Conservation (phyloP, 2,113 vertebrate genomes). For the Tupaia chinensis region DNA sequence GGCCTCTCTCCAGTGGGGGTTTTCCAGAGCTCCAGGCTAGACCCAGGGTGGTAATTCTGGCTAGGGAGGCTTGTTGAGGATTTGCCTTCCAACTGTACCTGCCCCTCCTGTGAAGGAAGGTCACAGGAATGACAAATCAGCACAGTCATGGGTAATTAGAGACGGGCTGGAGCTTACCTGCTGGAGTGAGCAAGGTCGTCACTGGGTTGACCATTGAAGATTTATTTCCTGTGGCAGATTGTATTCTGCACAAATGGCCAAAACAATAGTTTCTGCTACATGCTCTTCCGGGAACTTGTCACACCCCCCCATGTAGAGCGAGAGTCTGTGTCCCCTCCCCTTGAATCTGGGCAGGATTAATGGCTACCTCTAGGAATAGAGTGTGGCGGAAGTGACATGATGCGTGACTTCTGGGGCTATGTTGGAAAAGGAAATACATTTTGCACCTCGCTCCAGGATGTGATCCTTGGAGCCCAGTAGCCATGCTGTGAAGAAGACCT, state of each 20-base stretch:
- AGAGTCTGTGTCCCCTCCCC: neutral
- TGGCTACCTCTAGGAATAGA: neutral
- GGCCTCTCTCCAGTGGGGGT: neutral
- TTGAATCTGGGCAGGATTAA: neutral
- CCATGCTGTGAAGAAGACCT: neutral
- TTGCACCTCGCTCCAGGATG: neutral
- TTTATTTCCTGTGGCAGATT: slow-evolving; percentile 76
- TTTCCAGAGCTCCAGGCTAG: slow-evolving; percentile 13
- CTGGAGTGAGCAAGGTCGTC: slow-evolving; percentile 70
- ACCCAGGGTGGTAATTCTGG: slow-evolving; percentile 1
- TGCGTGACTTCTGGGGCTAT: neutral
- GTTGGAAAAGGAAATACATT: neutral
- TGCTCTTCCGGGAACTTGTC: slow-evolving; percentile 10
- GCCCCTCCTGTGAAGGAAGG: slow-evolving; percentile 66
- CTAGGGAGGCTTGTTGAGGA: neutral
- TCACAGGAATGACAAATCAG: slow-evolving; percentile 76
- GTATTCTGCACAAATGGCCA: slow-evolving; percentile 67
- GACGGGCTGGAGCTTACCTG: slow-evolving; percentile 60
- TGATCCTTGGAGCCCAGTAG: neutral
- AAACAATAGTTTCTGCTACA: slow-evolving; percentile 65
- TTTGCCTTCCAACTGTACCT: slow-evolving; percentile 52
- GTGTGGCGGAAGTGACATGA: neutral
- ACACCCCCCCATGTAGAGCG: neutral
- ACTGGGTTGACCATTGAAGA: slow-evolving; percentile 71
- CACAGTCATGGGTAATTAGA: slow-evolving; percentile 77